phyloP scores from a whole-genome alignment of 2,113 vertebrate genomes.

The Brachyhypopomus gauderio region DNA sequence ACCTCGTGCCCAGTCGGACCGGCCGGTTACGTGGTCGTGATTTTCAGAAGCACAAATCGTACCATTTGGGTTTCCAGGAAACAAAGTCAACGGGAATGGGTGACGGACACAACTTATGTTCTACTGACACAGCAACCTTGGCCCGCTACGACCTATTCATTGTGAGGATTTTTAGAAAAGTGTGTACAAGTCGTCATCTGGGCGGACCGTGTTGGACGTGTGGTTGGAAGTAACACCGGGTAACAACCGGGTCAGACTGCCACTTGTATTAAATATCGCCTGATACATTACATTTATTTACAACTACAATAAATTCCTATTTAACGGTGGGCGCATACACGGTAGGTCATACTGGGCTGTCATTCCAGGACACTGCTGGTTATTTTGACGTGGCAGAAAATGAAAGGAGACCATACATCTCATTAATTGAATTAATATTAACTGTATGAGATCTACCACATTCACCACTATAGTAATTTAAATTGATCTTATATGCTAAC shows the following conservation, averaged over 20 bases:
- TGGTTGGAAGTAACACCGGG: conserved; percentile 30
- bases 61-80: conserved; percentile 69
- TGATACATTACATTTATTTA: conserved; percentile 28
- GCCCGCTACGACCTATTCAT: neutral
- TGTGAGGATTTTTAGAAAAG: conserved; percentile 15
- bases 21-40: conserved; percentile 57
- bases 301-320: neutral
- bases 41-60: conserved; percentile 72
- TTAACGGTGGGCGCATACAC: neutral
- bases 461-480: too few relatives aligned
- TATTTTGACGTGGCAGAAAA: neutral
- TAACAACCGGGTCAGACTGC: conserved; percentile 11
- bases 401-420: conserved; percentile 2
- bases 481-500: too few relatives aligned
- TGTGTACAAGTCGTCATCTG: neutral
- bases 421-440: neutral
- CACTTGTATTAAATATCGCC: conserved; percentile 30
- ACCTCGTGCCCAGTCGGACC: conserved; percentile 60
- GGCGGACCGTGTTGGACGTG: conserved; percentile 18
- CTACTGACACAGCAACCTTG: conserved; percentile 10
- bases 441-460: too few relatives aligned
- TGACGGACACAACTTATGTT: conserved; percentile 15
- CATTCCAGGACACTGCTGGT: neutral
- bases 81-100: conserved; percentile 58
- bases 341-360: neutral